phyloP scores from a whole-genome alignment of 2,113 vertebrate species.

The Osmerus mordax region DNA sequence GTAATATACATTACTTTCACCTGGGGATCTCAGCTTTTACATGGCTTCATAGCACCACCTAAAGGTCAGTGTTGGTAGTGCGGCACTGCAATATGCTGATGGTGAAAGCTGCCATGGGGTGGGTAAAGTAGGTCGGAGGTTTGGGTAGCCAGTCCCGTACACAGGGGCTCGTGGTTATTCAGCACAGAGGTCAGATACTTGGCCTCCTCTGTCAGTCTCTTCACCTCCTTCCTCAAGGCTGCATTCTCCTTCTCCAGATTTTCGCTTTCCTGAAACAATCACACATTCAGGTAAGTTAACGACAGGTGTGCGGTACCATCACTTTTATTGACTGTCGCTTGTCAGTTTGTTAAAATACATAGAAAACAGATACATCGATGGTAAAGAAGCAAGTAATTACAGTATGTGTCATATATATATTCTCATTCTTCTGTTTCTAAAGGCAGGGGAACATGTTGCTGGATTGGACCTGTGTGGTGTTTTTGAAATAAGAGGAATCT shows the following conservation, averaged over 20 bases:
- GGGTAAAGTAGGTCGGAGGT: conserved; percentile 80
- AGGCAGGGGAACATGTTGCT: too few relatives aligned
- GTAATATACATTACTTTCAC: too few relatives aligned
- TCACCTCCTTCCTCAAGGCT: conserved; percentile 90
- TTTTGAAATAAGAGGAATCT: too few relatives aligned
- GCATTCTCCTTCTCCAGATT: conserved; percentile 92
- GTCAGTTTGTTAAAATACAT: too few relatives aligned
- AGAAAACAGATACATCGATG: too few relatives aligned
- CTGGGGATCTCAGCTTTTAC: not conserved
- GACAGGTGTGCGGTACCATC: not conserved
- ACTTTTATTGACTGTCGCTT: too few relatives aligned
- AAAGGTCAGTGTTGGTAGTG: conserved; percentile 85
- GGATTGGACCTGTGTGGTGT: too few relatives aligned
- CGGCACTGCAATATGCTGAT: conserved; percentile 82
- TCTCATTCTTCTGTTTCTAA: too few relatives aligned
- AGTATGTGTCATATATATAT: too few relatives aligned
- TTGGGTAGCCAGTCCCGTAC: conserved; percentile 74
- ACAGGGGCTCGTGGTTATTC: conserved; percentile 87
- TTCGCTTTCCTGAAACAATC: conserved; percentile 84
- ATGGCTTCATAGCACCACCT: not conserved
- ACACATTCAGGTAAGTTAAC: conserved; percentile 2
- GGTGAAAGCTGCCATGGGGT: conserved; percentile 75
- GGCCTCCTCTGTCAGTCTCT: conserved; percentile 88
- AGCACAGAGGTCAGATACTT: conserved; percentile 87
- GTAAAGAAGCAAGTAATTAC: too few relatives aligned